These are phyloP conservation scores for Chorisops tibialis DNA, from an alignment of 2,888 invertebrate genomes.

Conservation along the genomic window DNA sequence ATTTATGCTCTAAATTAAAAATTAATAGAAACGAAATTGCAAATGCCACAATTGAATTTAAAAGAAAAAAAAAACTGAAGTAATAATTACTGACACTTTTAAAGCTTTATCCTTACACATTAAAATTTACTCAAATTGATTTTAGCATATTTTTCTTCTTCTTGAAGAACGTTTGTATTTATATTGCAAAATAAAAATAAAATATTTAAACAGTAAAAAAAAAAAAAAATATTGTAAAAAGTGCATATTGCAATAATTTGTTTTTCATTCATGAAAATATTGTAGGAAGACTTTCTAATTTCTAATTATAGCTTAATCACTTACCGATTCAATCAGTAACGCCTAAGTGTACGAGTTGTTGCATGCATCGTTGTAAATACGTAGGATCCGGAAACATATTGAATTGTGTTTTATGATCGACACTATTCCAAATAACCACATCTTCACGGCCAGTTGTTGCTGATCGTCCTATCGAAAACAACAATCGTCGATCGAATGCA, in stretches of 20 bases:
- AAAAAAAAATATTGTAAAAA: too few relatives aligned
- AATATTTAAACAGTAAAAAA: too few relatives aligned
- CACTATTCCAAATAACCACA: slow-evolving; percentile 88
- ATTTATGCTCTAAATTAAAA: not conserved
- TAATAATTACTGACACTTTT: slow-evolving; percentile 23
- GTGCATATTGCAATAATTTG: too few relatives aligned
- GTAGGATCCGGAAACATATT: slow-evolving; percentile 75
- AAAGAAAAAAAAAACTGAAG: not conserved
- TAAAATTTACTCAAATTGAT: not conserved
- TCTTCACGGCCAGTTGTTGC: slow-evolving; percentile 87
- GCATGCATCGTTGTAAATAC: slow-evolving; percentile 62
- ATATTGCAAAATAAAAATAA: not conserved
- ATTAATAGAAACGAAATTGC: not conserved
- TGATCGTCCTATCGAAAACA: slow-evolving; percentile 84
- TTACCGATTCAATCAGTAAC: slow-evolving; percentile 49
- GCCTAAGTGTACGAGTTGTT: slow-evolving; percentile 52
- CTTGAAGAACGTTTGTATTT: not conserved
- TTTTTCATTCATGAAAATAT: too few relatives aligned
- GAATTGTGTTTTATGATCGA: slow-evolving; percentile 80
- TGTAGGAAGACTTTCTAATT: too few relatives aligned
- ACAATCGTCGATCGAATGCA: slow-evolving; percentile 78
- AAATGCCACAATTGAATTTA: not conserved
- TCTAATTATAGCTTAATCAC: too few relatives aligned
- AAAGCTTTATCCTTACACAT: slow-evolving; percentile 8
- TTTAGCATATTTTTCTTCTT: not conserved